Evolutionary conservation across 2,888 invertebrate species (phyloP), one percentile per base, ranked within the genome.

Genomic region (Andrena fulva): DNA sequence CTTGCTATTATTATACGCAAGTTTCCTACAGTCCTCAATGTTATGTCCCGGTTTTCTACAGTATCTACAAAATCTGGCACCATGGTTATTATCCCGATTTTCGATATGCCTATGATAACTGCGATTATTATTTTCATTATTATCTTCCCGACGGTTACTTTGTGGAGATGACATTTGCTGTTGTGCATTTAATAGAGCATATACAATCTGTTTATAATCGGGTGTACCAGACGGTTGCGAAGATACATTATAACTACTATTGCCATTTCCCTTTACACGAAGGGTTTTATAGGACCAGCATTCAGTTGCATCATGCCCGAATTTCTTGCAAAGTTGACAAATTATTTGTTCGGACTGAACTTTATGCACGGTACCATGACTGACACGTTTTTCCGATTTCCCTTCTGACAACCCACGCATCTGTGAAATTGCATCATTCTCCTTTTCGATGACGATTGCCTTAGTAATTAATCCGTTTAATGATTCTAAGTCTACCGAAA

Each of bases 11-110:
- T 20, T 56, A 24, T 63, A 35, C 1, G 42, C 8, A 12, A 35
- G 20, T 50, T 66, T 66, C 24, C 66, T 12, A 48, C 66, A 66
- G 48, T 66, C 66, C 1, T 50, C 27, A 10, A 66, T 66, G 12
- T 8, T 27, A 16, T 66, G 66, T 29, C 66, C 48, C 24, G 27
- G 48, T 24, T 64, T 48, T 20, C 10, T 48, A 29, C 42, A 66
- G 8, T 50, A 66, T 20, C 24, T 66, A 24, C 50, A 66, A 27
- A 29, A 66, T 29, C 16, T 66, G 24, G n/a, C 1, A 35, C 7
- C n/a, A 5, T n/a, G 20, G 6, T 33, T 35, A 63, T 8, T 42
- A 63, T 42, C 42, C 7, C 42, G 59, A 56, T 56, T 27, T 29
- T 56, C 56, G 4, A 24, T 12, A 16, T 16, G 48, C n/a, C 48